Evolutionary conservation across 2,888 invertebrate species (phyloP).

Genomic region (Eupithecia tripunctaria): DNA sequence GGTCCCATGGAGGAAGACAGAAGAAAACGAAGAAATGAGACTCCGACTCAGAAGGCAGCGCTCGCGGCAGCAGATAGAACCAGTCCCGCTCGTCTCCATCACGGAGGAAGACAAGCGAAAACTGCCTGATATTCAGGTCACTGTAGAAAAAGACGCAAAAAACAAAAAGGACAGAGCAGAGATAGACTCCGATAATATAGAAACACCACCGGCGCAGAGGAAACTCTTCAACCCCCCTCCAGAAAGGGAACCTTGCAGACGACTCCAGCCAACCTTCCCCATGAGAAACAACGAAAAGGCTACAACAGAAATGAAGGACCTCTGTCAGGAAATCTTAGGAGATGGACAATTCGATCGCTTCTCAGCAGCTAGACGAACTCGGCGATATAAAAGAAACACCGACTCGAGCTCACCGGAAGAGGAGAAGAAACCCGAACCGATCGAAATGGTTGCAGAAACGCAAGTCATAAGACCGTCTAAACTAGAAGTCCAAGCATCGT

Average conservation of each 20-base stretch:
- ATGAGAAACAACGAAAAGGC: constrained; percentile 64
- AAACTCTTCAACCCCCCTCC: constrained; percentile 87
- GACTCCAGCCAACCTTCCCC: constrained; percentile 73
- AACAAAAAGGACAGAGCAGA: constrained; percentile 87
- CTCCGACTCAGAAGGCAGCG: constrained; percentile 83
- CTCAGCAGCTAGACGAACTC: constrained; percentile 91
- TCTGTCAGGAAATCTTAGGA: constrained; percentile 85
- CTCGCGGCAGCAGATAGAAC: constrained; percentile 79
- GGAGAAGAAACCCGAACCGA: constrained; percentile 77
- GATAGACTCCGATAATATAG: constrained; percentile 95
- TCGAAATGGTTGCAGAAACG: constrained; percentile 82
- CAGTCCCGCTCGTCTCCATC: constrained; percentile 82
- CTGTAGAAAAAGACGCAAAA: constrained; percentile 58
- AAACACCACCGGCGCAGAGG: constrained; percentile 93
- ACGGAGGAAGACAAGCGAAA: constrained; percentile 87
- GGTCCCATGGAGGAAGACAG: constrained; percentile 90
- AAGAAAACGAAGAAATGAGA: constrained; percentile 87
- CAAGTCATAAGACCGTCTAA: constrained; percentile 81
- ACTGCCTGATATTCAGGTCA: constrained; percentile 75
- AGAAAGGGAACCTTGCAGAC: constrained; percentile 85
- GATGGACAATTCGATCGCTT: constrained; percentile 94
- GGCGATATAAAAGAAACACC: constrained; percentile 89
- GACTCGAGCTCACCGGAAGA: constrained; percentile 85
- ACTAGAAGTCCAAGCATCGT: constrained; percentile 81
- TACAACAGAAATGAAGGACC: constrained; percentile 72